Conservation (phyloP, 2,113 vertebrate species). For the Mustelus asterias region DNA sequence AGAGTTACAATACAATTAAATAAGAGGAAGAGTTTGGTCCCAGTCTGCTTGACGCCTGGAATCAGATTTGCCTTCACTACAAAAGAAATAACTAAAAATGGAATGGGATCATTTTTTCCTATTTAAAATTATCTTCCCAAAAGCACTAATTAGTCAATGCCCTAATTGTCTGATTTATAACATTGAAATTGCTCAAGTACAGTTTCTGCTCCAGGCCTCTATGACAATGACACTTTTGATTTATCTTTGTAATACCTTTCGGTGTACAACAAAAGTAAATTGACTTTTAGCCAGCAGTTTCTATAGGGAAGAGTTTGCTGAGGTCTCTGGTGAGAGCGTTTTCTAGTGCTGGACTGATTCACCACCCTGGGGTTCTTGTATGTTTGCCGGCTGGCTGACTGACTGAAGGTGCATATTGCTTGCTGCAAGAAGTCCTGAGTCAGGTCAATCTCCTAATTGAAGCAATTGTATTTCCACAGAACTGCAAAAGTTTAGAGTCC, state of each 20-base stretch:
- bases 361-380: neutral
- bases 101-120: neutral
- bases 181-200: neutral
- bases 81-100: neutral
- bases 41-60: neutral
- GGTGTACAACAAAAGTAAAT: neutral
- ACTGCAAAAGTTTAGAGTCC: neutral
- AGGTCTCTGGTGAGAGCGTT: neutral
- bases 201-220: neutral
- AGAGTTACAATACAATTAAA: neutral
- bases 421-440: too few relatives aligned
- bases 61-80: neutral
- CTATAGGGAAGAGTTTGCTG: neutral
- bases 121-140: neutral
- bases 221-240: neutral
- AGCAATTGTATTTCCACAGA: neutral
- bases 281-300: neutral
- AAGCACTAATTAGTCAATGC: slow-evolving; percentile 1
- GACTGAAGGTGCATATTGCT: neutral
- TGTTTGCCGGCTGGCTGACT: neutral
- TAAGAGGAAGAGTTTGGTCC: neutral
- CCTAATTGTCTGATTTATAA: slow-evolving; percentile 6
- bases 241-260: neutral
- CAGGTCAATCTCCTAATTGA: neutral
- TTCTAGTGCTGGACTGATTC: neutral